A percentile compares a stretch with the other conserved stretches of the same genome.
Evolutionary conservation across 2,113 vertebrate species (phyloP).

Genomic region (Pedetes capensis): DNA sequence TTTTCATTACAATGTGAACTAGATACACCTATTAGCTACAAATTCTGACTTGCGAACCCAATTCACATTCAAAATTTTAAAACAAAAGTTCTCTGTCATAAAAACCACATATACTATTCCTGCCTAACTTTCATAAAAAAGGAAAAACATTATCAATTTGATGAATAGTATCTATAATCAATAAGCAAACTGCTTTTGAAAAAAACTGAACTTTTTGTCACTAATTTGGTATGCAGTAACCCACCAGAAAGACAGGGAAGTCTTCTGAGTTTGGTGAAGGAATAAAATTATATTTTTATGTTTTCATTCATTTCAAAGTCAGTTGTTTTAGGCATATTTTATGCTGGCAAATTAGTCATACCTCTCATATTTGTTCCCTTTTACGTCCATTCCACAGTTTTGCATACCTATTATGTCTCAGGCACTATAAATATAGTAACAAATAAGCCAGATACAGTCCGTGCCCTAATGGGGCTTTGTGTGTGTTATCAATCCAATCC

Average conservation of each 20-base stretch:
- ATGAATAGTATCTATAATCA: background rate
- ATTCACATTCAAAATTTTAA: constrained; percentile 25
- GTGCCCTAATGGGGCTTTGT: background rate
- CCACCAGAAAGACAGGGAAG: background rate
- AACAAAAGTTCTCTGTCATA: background rate
- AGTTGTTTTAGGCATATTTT: background rate
- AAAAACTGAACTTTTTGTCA: background rate
- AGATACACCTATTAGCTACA: background rate
- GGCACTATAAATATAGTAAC: background rate
- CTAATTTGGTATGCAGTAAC: background rate
- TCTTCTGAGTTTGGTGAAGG: background rate
- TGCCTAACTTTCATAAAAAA: background rate
- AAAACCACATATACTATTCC: background rate
- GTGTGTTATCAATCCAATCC: background rate
- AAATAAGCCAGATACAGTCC: background rate
- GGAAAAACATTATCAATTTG: background rate
- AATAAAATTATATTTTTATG: background rate
- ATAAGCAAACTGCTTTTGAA: background rate
- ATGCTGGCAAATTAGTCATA: background rate
- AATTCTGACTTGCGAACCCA: background rate
- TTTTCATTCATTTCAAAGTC: background rate
- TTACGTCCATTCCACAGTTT: background rate
- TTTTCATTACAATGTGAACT: background rate
- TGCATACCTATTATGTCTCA: background rate
- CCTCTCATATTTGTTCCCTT: background rate